Evolutionary conservation across 2,888 invertebrate species (phyloP).

Genomic region (Andricus curvator): DNA sequence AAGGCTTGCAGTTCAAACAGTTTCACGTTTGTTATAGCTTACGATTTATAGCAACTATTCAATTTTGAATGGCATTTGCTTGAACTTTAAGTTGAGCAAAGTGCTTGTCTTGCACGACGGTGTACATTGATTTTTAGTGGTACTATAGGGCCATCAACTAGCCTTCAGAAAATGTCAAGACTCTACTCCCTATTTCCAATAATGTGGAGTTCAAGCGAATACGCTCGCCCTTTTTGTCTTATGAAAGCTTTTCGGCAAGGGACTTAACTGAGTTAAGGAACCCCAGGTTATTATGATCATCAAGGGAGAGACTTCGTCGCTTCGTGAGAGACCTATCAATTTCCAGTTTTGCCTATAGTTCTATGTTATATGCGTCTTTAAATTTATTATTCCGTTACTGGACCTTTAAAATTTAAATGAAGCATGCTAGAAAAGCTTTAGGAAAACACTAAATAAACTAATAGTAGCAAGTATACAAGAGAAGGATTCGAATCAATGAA

Average conservation of each 20-base stretch:
- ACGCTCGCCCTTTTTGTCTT: slow-evolving; percentile 28
- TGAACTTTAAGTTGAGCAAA: not conserved
- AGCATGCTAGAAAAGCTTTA: not conserved
- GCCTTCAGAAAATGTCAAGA: slow-evolving; percentile 8
- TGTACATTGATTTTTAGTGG: slow-evolving; percentile 10
- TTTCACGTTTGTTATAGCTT: not conserved
- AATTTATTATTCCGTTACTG: not conserved
- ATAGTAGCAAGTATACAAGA: slow-evolving; percentile 5
- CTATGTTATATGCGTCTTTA: not conserved
- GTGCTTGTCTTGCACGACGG: not conserved
- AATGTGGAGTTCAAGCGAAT: slow-evolving; percentile 17
- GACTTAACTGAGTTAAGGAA: slow-evolving; percentile 35
- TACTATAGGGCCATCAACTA: slow-evolving; percentile 1
- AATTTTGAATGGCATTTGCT: not conserved
- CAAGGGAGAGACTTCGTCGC: slow-evolving; percentile 22
- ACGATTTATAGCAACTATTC: not conserved
- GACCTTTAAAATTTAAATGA: not conserved
- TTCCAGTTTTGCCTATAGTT: not conserved
- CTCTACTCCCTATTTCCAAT: slow-evolving; percentile 22
- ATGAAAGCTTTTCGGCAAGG: slow-evolving; percentile 14
- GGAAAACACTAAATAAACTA: not conserved
- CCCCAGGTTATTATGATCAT: slow-evolving; percentile 32
- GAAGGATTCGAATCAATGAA: slow-evolving; percentile 16
- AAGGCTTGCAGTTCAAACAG: too few relatives aligned
- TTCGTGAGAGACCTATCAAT: slow-evolving; percentile 2